Evolutionary conservation across 2,797 vertebrate genomes (phyloP).

Genomic region (Apodemus agrarius): DNA sequence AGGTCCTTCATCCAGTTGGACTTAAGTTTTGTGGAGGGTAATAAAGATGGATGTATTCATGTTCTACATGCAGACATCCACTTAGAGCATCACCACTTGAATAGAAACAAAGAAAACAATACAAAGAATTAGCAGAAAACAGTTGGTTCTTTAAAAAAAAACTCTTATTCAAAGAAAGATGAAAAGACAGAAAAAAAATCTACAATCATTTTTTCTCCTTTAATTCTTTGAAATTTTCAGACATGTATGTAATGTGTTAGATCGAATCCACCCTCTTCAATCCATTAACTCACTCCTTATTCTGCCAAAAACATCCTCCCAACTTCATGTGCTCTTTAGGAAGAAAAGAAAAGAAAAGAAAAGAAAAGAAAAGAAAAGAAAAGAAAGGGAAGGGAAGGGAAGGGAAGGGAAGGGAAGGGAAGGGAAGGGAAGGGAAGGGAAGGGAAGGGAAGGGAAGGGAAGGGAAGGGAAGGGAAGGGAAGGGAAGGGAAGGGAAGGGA

Average conservation of each 20-base stretch:
- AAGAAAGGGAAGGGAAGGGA: too few species aligned
- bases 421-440: too few species aligned
- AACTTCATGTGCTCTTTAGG: neutral
- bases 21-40: neutral
- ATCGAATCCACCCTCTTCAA: neutral
- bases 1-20: neutral
- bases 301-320: neutral
- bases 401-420: too few species aligned
- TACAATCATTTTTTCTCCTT: neutral
- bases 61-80: neutral
- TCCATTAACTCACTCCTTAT: neutral
- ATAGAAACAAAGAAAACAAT: neutral
- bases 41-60: neutral
- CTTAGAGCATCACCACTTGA: neutral
- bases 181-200: neutral
- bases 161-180: neutral
- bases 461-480: accelerated
- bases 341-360: neutral
- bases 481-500: accelerated
- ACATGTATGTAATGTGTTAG: neutral
- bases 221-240: neutral
- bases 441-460: too few species aligned
- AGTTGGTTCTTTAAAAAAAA: neutral
- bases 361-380: too few species aligned
- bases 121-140: neutral